Evolutionary conservation across 1,140 invertebrate species (phyloP), one percentile per base, ranked within the genome.

Genomic region (Euglossa dilemma): DNA sequence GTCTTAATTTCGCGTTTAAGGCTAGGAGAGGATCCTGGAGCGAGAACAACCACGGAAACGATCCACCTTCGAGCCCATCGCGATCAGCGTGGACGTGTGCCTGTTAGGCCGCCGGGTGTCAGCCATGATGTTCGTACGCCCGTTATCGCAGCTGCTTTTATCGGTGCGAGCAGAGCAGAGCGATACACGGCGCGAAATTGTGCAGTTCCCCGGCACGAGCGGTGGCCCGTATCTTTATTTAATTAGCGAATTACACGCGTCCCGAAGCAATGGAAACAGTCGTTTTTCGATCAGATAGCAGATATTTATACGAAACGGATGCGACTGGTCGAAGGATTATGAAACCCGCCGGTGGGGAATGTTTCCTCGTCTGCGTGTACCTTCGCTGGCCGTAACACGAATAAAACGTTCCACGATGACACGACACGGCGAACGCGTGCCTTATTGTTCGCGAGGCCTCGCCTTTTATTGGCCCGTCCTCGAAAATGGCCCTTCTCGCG

Each of bases 241-340:
- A 82, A 82, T 82, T 82, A 82, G 80, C 72, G 80, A 67, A 75
- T 82, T 82, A 76, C 80, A 76, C 61, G 63, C 80, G 80, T 67
- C 52, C 80, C 64, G 54, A 43, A 43, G 80, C 73, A 69, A 82
- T 76, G 73, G 45, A 57, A 76, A 57, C 52, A 76, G 63, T 76
- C 78, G 61, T 64, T 82, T 80, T 25, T 57, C 72, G 45, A 82
- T 82, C 80, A 75, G 80, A 82, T 82, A 82, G 45, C 72, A 20
- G 73, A 76, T 82, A 82, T 76, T 82, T 82, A 82, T 76, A 59
- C 16, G 72, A 82, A 82, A 76, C 80, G 80, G 80, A 82, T 82
- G 50, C 63, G 73, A 82, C 23, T 76, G 80, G 61, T 67, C 72
- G 80, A 82, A 69, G 80, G 28, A 76, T 76, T 82, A 73, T 54